Evolutionary conservation across 2,888 invertebrate genomes (phyloP), one percentile per base, ranked within the genome.

Genomic region (Vesta saturnalis): DNA sequence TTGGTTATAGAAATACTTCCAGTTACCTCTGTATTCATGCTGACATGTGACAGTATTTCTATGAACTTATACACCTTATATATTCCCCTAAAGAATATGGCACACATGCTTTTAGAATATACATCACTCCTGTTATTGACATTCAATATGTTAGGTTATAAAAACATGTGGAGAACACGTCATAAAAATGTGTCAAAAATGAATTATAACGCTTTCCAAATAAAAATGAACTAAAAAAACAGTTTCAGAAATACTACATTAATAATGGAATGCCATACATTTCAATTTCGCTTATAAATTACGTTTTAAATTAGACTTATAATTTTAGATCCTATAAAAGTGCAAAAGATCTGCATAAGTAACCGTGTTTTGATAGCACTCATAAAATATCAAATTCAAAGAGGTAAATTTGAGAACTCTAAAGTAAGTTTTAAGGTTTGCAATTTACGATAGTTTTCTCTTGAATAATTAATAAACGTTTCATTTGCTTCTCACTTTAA

Each of bases 151-250:
- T 58, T 64, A 58, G 58, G 47, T 64, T 64, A 64, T 57, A 58
- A 64, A 64, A 64, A 57, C 64, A 64, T 64, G 58, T 56, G 58
- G 57, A 52, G 57, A 57, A 58, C 64, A 64, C 64, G 57, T 57
- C 57, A 64, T 64, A 64, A 64, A 64, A 64, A 64, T 64, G 57
- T 64, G 64, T 64, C 64, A 64, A 58, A 58, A 58, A 64, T 57
- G 64, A 57, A 64, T 64, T 64, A 64, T 58, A 47, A 22, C 64
- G 30, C n/a, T 49, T 57, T 58, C 30, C 16, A 64, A 64, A 64
- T 64, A 47, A 64, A 64, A 64, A 58, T 52, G 49, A 57, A 64
- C 58, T 47, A 46, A 23, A 60, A 60, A 4, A 39, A 39, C n/a
- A 39, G 39, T 10, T 39, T 39, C 39, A 39, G 12, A 39, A n/a